These are phyloP conservation scores for Drosophila monieri DNA, from an alignment of 2,888 invertebrate species.

Conservation along the genomic window DNA sequence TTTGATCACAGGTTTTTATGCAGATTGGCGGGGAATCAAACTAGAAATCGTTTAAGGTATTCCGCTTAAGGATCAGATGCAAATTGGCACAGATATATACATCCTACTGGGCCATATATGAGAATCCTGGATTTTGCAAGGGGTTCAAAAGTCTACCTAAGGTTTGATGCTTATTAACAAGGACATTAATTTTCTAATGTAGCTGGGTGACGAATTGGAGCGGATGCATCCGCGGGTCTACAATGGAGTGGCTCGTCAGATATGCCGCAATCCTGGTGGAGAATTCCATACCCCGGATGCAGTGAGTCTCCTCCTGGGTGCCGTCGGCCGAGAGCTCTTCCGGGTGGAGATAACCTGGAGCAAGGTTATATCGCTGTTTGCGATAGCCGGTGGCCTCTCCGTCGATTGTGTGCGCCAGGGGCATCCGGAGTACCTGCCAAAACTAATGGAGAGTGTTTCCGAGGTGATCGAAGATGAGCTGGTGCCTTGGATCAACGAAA, in stretches of 20 bases:
- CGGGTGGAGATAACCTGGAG: slow-evolving; percentile 91
- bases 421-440: slow-evolving; percentile 90
- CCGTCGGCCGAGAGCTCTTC: slow-evolving; percentile 89
- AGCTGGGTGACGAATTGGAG: slow-evolving; percentile 89
- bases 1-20: no score
- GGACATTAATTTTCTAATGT: neutral
- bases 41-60: no score
- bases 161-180: no score
- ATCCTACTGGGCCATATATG: no score
- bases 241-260: slow-evolving; percentile 89
- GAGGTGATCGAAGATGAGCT: slow-evolving; percentile 89
- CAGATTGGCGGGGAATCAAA: no score
- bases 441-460: slow-evolving; percentile 90
- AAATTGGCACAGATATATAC: neutral
- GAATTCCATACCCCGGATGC: slow-evolving; percentile 85
- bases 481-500: slow-evolving; percentile 91
- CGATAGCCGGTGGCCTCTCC: slow-evolving; percentile 92
- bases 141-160: neutral
- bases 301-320: slow-evolving; percentile 85
- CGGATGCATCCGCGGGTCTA: slow-evolving; percentile 91
- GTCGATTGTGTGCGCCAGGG: slow-evolving; percentile 91
- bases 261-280: slow-evolving; percentile 86
- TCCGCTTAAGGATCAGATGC: neutral
- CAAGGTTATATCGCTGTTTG: slow-evolving; percentile 91
- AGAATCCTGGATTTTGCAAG: no score